Conservation (phyloP, 2,888 invertebrate species). For the Cataglyphis albicans region DNA sequence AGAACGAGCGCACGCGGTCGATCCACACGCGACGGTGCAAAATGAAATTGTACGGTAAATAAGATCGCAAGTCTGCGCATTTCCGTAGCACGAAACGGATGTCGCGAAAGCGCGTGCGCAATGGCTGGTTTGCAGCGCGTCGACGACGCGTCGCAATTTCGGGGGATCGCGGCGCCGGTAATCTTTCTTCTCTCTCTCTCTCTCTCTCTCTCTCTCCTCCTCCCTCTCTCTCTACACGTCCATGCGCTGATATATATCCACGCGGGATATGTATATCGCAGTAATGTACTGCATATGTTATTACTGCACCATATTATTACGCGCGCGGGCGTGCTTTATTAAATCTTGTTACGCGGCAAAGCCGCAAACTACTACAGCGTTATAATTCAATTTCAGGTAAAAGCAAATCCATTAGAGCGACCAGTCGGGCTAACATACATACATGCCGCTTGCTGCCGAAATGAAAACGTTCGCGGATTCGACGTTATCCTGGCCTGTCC, state of each 20-base stretch:
- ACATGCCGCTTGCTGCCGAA: slow-evolving; percentile 54
- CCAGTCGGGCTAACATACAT: slow-evolving; percentile 44
- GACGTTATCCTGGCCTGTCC: slow-evolving; percentile 48
- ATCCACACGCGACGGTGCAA: background rate
- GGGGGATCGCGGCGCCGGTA: slow-evolving; percentile 15
- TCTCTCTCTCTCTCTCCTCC: background rate
- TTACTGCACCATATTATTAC: slow-evolving; percentile 73
- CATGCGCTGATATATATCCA: slow-evolving; percentile 49
- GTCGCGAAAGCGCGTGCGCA: slow-evolving; percentile 13
- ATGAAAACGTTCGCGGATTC: slow-evolving; percentile 65
- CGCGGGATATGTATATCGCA: slow-evolving; percentile 57
- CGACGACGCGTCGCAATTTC: slow-evolving; percentile 54
- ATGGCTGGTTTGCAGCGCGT: slow-evolving; percentile 3
- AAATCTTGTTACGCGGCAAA: slow-evolving; percentile 74
- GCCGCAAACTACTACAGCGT: slow-evolving; percentile 74
- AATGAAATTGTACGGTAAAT: slow-evolving; percentile 42
- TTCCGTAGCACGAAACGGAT: background rate
- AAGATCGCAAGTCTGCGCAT: slow-evolving; percentile 19
- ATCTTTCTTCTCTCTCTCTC: slow-evolving; percentile 48
- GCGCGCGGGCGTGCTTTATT: slow-evolving; percentile 70
- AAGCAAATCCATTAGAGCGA: slow-evolving; percentile 74
- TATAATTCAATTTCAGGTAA: slow-evolving; percentile 75
- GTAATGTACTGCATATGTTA: slow-evolving; percentile 70
- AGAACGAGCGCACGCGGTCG: background rate
- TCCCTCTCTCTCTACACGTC: slow-evolving; percentile 18